phyloP scores from a whole-genome alignment of 1,140 invertebrate species.

The Steinernema feltiae region DNA sequence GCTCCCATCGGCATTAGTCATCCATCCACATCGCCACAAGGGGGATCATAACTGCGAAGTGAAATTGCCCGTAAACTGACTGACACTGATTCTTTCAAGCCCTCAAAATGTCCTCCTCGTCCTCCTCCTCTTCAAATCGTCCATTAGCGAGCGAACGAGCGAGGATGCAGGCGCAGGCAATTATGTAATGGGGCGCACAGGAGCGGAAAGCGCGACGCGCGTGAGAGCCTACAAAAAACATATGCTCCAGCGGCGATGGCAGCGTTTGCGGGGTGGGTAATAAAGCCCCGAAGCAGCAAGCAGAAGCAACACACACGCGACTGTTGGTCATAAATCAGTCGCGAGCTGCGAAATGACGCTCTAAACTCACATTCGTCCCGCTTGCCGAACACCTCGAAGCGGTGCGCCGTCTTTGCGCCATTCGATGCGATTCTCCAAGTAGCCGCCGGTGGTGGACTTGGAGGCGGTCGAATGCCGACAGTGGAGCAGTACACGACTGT shows the following conservation, averaged over 20 bases:
- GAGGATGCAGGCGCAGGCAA: background rate
- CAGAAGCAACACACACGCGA: background rate
- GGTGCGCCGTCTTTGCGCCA: conserved; percentile 12
- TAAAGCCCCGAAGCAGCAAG: no score
- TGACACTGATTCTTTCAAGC: background rate
- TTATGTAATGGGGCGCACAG: conserved; percentile 5
- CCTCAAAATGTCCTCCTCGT: no score
- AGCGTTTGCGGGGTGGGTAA: background rate
- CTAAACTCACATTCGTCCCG: conserved; percentile 8
- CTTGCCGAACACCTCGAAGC: background rate
- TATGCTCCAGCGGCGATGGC: background rate
- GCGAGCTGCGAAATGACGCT: background rate
- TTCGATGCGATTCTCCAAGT: conserved; percentile 4
- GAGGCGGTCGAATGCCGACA: background rate
- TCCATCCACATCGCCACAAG: background rate
- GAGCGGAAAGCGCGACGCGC: background rate
- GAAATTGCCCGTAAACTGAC: background rate
- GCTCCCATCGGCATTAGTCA: background rate
- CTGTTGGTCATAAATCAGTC: background rate
- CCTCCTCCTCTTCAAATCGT: no score
- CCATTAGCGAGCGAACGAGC: background rate
- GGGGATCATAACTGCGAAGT: background rate
- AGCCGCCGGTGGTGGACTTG: background rate
- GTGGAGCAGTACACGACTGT: background rate
- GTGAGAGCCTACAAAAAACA: background rate